A percentile compares a stretch with the other conserved stretches of the same genome.
Conservation (phyloP, 2,113 vertebrate genomes). For the Notothenia coriiceps region DNA sequence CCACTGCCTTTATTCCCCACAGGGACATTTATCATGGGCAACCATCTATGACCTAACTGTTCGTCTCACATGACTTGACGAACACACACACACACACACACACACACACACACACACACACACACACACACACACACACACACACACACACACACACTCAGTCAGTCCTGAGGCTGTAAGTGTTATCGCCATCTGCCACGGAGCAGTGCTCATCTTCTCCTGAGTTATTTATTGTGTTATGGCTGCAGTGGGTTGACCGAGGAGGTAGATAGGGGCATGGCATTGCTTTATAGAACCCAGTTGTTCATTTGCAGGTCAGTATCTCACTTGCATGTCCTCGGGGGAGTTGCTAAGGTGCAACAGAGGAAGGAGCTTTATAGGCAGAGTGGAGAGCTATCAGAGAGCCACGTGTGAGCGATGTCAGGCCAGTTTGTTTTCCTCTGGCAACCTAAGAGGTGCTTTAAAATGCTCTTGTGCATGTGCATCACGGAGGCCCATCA, state of each 20-base stretch:
- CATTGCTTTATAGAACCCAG: conserved; percentile 50
- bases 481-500: conserved; percentile 62
- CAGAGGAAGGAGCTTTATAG: conserved; percentile 21
- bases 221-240: conserved; percentile 74
- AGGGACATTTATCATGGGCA: conserved; percentile 56
- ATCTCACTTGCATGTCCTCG: conserved; percentile 60
- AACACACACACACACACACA: background rate
- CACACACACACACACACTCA: conserved; percentile 19
- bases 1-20: conserved; percentile 48
- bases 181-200: conserved; percentile 77
- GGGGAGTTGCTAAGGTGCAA: conserved; percentile 26
- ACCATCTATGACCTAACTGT: conserved; percentile 58
- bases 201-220: conserved; percentile 74
- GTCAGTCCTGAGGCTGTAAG: conserved; percentile 63
- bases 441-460: conserved; percentile 45
- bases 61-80: conserved; percentile 44
- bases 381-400: conserved; percentile 25
- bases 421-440: conserved; percentile 43
- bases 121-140: background rate
- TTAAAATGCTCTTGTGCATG: conserved; percentile 67
- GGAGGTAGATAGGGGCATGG: conserved; percentile 47
- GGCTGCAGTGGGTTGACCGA: conserved; percentile 58
- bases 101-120: conserved; percentile 11
- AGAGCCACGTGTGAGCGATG: conserved; percentile 35
- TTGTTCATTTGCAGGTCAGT: conserved; percentile 69